Base-by-base conservation (phyloP, 2,888 invertebrate genomes). In the Eugnorisma glareosa region DNA sequence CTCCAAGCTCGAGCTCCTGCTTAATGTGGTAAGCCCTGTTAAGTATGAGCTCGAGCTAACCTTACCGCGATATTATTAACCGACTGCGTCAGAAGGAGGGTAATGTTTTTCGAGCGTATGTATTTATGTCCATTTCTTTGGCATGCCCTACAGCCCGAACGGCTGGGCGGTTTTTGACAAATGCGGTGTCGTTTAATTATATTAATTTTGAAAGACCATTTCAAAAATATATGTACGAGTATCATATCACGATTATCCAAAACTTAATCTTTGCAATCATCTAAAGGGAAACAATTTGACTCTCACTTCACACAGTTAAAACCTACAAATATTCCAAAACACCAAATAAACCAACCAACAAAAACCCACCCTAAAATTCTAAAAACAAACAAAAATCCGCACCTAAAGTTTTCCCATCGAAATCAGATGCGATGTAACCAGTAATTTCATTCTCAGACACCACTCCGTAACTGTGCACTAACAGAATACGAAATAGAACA, bases 401-500 rank as follows among this genome's bases (percentile, higher is more conserved):
- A 57, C 48, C 69, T 59, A 67, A 73, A 79, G 67, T 69, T 69
- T 72, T 45, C 64, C 48, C 67, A 73, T 63, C 69, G 67, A 73
- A 82, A 64, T 78, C 57, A 76, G 78, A 85, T 85, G 81, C 83
- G 68, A 74, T 81, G 83, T 86, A 86, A 86, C 88, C 88, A 91
- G 89, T 92, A 91, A 93, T 92, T 90, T 90, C 85, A 91, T 90
- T 90, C 90, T 87, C 81, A 87, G 90, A 88, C 81, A 89, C 89
- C 89, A 89, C 90, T 90, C 89, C 84, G 84, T 82, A 81, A 83
- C 76, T 83, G 86, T 73, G 87, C 91, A 90, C 86, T 77, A 81
- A 80, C 86, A 75, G 94, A 93, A 94, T 94, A 92, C 91, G 84
- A 91, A 93, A 92, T 89, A 89, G 90, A 89, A 84, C 86, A 91